A percentile compares a stretch with the other conserved stretches of the same genome.
Evolutionary conservation across 2,797 vertebrate species (phyloP).

Genomic region (Hemibagrus guttatus): DNA sequence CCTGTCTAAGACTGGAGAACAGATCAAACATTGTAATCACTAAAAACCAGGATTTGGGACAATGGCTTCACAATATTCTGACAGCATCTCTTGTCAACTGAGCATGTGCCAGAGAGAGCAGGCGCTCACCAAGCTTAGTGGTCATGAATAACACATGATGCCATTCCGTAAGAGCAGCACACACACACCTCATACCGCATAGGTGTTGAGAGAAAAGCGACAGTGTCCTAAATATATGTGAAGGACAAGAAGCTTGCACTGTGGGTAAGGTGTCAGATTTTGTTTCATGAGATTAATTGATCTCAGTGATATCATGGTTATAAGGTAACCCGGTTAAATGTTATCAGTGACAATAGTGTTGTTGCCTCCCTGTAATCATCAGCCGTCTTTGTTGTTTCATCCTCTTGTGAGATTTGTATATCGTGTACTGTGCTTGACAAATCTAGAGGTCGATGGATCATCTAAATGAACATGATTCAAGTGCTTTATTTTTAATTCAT

Average conservation of each 20-base stretch:
- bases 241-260: conserved; percentile 16
- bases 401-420: background rate
- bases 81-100: conserved; percentile 33
- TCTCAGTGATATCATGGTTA: background rate
- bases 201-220: conserved; percentile 33
- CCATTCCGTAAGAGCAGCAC: conserved; percentile 37
- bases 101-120: conserved; percentile 45
- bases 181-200: conserved; percentile 8
- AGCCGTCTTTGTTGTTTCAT: conserved; percentile 48
- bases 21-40: background rate
- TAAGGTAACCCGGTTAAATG: background rate
- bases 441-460: background rate
- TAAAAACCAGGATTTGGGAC: background rate
- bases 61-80: conserved; percentile 16
- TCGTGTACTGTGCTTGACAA: background rate
- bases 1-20: background rate
- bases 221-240: conserved; percentile 20
- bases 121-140: conserved; percentile 39
- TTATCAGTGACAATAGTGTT: conserved; percentile 10
- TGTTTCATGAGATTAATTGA: conserved; percentile 19
- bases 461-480: too few species aligned
- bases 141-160: conserved; percentile 55
- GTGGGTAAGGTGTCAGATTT: conserved; percentile 36
- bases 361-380: conserved; percentile 12
- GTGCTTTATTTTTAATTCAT: background rate